Conservation (phyloP, 2,888 invertebrate genomes). For the Notocelia uddmanniana region DNA sequence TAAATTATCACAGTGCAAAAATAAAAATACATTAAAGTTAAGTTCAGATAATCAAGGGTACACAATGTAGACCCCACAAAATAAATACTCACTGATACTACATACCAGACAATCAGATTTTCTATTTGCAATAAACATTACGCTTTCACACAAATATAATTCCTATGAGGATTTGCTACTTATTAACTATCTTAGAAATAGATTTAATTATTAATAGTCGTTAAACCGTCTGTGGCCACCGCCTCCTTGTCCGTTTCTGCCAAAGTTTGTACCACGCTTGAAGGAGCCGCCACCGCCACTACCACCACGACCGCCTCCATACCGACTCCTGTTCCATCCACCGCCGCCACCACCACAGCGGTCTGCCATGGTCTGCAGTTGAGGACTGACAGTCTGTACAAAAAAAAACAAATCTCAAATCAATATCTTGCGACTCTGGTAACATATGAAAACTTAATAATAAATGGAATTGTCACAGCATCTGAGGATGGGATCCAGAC, state of each 20-base stretch:
- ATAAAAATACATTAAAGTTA: slow-evolving; percentile 53
- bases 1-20: slow-evolving; percentile 82
- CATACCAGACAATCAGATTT: slow-evolving; percentile 60
- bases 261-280: slow-evolving; percentile 79
- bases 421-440: background rate
- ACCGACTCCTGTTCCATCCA: slow-evolving; percentile 85
- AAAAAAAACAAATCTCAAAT: slow-evolving; percentile 46
- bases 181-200: slow-evolving; percentile 53
- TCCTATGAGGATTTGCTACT: slow-evolving; percentile 76
- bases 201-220: slow-evolving; percentile 72
- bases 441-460: background rate
- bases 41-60: slow-evolving; percentile 51
- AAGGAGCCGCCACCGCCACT: slow-evolving; percentile 83
- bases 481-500: slow-evolving; percentile 93
- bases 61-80: slow-evolving; percentile 49
- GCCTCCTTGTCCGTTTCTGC: slow-evolving; percentile 70
- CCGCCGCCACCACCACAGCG: slow-evolving; percentile 88
- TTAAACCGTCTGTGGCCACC: slow-evolving; percentile 78
- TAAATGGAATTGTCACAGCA: slow-evolving; percentile 81
- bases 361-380: slow-evolving; percentile 92
- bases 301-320: slow-evolving; percentile 73
- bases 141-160: slow-evolving; percentile 68
- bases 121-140: slow-evolving; percentile 57
- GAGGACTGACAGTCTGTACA: slow-evolving; percentile 92
- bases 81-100: slow-evolving; percentile 62